Percentiles rank a stretch among this genome's conserved stretches.
These are phyloP conservation scores for Cyclophora albipunctata DNA, from an alignment of 2,888 invertebrate species.

Conservation along the genomic window DNA sequence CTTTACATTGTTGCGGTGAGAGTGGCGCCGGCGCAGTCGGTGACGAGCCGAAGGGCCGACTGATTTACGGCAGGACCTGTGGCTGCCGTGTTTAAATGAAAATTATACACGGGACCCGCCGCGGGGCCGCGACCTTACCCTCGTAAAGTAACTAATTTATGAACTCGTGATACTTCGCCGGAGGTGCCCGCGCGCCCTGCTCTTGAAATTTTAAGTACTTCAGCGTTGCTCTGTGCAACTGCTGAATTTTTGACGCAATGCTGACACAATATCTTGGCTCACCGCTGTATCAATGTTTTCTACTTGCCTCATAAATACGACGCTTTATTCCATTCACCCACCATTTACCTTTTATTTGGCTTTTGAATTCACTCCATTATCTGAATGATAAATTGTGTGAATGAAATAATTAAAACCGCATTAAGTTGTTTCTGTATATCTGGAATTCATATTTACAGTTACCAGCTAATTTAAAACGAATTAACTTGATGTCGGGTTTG, in stretches of 20 bases:
- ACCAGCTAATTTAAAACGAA: slow-evolving; percentile 15
- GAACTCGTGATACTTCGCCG: slow-evolving; percentile 58
- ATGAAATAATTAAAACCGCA: slow-evolving; percentile 15
- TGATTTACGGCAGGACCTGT: slow-evolving; percentile 67
- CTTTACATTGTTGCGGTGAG: slow-evolving; percentile 62
- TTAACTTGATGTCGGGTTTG: slow-evolving; percentile 12
- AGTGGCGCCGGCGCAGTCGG: slow-evolving; percentile 26
- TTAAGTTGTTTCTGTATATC: slow-evolving; percentile 13
- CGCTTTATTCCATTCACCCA: slow-evolving; percentile 2
- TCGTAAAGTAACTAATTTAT: slow-evolving; percentile 69
- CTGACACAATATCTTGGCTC: slow-evolving; percentile 41
- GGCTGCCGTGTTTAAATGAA: slow-evolving; percentile 65
- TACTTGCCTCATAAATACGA: slow-evolving; percentile 13
- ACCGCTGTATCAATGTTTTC: slow-evolving; percentile 32
- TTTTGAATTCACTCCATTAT: slow-evolving; percentile 4
- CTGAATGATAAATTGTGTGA: slow-evolving; percentile 8
- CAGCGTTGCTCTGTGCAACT: slow-evolving; percentile 38
- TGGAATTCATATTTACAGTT: slow-evolving; percentile 11
- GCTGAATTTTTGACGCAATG: slow-evolving; percentile 50
- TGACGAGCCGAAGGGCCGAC: slow-evolving; percentile 45
- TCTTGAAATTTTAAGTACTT: slow-evolving; percentile 64
- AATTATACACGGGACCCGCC: slow-evolving; percentile 61
- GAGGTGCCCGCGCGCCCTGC: slow-evolving; percentile 49
- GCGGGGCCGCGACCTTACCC: slow-evolving; percentile 57
- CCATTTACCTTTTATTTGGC: background rate